phyloP scores from a whole-genome alignment of 2,888 invertebrate species.

The Spilosoma lubricipeda region DNA sequence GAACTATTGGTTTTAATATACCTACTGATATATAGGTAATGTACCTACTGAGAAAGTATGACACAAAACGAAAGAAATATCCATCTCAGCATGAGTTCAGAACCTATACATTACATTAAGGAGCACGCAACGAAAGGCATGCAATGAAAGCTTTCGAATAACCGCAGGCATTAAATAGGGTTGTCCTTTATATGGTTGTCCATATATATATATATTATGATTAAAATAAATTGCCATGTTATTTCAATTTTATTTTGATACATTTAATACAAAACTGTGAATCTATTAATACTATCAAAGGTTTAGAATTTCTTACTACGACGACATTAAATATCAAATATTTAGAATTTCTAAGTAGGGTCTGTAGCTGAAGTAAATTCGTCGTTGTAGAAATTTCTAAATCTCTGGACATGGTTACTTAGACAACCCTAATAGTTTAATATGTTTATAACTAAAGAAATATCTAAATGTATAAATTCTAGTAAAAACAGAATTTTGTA shows the following conservation, averaged over 20 bases:
- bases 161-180: slow-evolving; percentile 60
- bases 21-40: slow-evolving; percentile 57
- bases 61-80: slow-evolving; percentile 57
- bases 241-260: slow-evolving; percentile 23
- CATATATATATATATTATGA: no score
- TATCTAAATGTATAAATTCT: neutral
- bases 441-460: neutral
- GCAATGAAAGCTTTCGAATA: slow-evolving; percentile 70
- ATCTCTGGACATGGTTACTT: neutral
- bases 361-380: neutral
- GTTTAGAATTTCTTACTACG: no score
- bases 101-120: slow-evolving; percentile 65
- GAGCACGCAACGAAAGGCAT: slow-evolving; percentile 74
- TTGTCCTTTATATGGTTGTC: slow-evolving; percentile 56
- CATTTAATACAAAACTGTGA: neutral
- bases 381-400: neutral
- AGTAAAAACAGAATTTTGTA: neutral
- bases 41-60: slow-evolving; percentile 54
- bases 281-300: no score
- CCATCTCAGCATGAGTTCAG: slow-evolving; percentile 71
- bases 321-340: no score
- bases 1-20: slow-evolving; percentile 56
- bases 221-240: slow-evolving; percentile 37
- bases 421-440: neutral
- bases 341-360: no score